Conservation (phyloP, 2,888 invertebrate genomes). For the Megalurothrips usitatus region DNA sequence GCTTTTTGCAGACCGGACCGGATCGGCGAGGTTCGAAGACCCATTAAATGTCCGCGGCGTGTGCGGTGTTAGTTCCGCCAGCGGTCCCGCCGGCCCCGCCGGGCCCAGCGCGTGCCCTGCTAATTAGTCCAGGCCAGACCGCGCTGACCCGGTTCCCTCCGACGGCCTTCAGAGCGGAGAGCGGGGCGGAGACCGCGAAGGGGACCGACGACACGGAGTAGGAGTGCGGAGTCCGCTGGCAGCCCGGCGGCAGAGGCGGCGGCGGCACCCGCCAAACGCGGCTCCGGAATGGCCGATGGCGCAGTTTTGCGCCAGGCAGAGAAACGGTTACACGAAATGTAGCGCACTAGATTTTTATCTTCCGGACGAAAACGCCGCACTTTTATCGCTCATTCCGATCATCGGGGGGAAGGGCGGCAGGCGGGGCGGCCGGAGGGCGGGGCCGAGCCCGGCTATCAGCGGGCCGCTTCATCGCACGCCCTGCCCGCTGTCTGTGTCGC, state of each 20-base stretch:
- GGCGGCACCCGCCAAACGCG: background rate
- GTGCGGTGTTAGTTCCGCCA: too few species aligned
- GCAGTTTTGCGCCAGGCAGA: background rate
- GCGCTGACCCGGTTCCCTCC: background rate
- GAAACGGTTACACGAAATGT: slow-evolving; percentile 6
- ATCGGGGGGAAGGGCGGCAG: background rate
- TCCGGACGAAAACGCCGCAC: background rate
- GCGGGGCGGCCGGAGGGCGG: background rate
- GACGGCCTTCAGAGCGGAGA: background rate
- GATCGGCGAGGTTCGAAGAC: too few species aligned
- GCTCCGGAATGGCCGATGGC: background rate
- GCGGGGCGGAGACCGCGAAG: background rate
- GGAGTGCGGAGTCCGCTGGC: too few species aligned
- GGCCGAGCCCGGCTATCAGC: background rate
- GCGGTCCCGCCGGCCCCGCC: too few species aligned
- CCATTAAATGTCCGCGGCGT: too few species aligned
- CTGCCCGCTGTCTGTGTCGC: too few species aligned
- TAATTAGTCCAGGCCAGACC: background rate
- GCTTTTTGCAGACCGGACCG: too few species aligned
- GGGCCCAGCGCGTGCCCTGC: too few species aligned
- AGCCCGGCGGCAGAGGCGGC: background rate
- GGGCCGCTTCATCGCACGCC: too few species aligned
- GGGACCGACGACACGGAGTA: background rate
- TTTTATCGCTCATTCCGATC: background rate
- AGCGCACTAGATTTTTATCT: slow-evolving; percentile 12